Evolutionary conservation across 92 coral and sea anemone species (phyloP), one percentile per base, ranked within the genome.

Genomic region (Actinernus sp.): DNA sequence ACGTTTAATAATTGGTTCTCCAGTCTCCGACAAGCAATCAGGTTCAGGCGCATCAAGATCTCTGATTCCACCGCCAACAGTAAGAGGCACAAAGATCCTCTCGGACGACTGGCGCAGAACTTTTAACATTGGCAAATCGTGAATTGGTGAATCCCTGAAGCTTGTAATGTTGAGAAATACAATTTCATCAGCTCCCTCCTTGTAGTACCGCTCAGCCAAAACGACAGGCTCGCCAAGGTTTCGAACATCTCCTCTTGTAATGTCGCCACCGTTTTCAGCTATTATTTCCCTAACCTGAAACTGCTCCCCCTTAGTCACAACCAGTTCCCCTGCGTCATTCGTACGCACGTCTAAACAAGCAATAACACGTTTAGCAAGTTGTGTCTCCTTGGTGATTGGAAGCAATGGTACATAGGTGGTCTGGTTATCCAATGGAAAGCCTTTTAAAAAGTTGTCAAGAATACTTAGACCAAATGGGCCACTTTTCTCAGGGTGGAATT

Each of bases 401-500:
- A 52, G 48, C 31, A 69, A 16, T 26, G 50, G 51, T 17, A 41
- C 29, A 17, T 9, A 31, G 3, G 20, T 47, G 39, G 34, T 17
- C 11, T 16, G 13, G 10, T 20, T 25, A 13, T 49, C 23, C 1
- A 53, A 23, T 0, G 85, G 78, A 43, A 52, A 31, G n/a, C 20
- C 59, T 10, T 37, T 20, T 38, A 78, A 28, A 45, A 68, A 78
- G 49, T 52, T 55, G 30, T 68, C 51, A 8, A 78, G 55, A 49
- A 78, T 55, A 4, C 40, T 47, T 18, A 78, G 33, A 7, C 85
- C 85, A 44, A 78, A 23, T 36, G 31, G 32, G 24, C 85, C 85
- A 31, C 85, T 78, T 36, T 78, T 78, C 49, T 78, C 85, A 16
- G 85, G 85, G 71, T 78, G 85, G 46, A 78, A 78, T 55, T 78